Evolutionary conservation across 2,797 vertebrate species (phyloP).

Genomic region (Muscicapa striata): DNA sequence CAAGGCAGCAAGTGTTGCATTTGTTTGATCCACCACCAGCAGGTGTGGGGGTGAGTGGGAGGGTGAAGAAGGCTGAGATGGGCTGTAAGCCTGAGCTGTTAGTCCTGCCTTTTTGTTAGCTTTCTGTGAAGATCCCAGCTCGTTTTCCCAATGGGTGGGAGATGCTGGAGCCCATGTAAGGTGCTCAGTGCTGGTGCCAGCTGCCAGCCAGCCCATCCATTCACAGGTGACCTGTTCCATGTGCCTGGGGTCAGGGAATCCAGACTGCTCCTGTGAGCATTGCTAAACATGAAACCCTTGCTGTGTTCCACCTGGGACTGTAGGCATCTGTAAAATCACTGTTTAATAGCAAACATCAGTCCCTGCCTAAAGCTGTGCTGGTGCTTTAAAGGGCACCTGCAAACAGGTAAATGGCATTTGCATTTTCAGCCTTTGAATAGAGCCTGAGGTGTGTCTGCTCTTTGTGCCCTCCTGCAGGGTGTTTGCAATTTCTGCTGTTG

Average conservation of each 20-base stretch:
- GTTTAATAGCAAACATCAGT: neutral
- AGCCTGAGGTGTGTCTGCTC: neutral
- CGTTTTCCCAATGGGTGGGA: neutral
- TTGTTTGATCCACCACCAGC: neutral
- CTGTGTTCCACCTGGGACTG: neutral
- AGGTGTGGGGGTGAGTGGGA: neutral
- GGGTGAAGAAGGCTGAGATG: neutral
- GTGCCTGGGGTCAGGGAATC: fast-evolving
- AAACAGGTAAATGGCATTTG: neutral
- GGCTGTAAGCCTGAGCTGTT: neutral
- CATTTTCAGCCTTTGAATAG: neutral
- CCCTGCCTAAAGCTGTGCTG: neutral
- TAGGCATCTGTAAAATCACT: neutral
- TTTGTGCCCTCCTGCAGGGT: fast-evolving
- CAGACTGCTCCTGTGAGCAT: neutral
- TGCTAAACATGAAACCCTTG: neutral
- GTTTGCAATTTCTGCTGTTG: fast-evolving
- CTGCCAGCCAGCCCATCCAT: neutral
- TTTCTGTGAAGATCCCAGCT: neutral
- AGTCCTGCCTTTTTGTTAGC: neutral
- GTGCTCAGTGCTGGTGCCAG: neutral
- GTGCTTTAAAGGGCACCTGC: neutral
- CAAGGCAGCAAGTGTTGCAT: neutral
- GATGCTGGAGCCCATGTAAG: neutral
- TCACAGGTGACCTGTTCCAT: fast-evolving